Percentiles rank a stretch among this genome's conserved stretches.
Evolutionary conservation across 2,797 vertebrate genomes (phyloP).

Genomic region (Aselliscus stoliczkanus): DNA sequence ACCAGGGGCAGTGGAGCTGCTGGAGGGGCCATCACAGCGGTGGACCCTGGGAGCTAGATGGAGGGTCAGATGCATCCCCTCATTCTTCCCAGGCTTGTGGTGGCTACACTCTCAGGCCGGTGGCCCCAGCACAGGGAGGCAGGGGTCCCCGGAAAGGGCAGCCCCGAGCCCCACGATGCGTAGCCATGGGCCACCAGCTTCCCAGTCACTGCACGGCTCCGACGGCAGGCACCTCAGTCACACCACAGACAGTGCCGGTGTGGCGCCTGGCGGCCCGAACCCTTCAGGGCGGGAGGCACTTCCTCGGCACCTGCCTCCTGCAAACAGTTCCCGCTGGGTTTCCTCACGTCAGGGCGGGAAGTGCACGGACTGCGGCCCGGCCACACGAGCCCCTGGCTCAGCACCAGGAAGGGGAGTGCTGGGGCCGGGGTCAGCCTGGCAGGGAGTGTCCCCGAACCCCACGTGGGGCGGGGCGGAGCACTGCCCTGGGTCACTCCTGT

Average conservation of each 20-base stretch:
- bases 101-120: neutral
- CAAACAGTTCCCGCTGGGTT: neutral
- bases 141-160: neutral
- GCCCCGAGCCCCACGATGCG: neutral
- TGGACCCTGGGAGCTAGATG: neutral
- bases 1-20: neutral
- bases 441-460: neutral
- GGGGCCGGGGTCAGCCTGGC: neutral
- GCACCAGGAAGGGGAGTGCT: fast-evolving
- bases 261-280: fast-evolving
- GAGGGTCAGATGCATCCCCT: neutral
- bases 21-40: fast-evolving
- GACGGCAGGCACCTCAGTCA: neutral
- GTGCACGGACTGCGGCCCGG: fast-evolving
- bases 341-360: fast-evolving
- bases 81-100: neutral
- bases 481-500: too few relatives aligned
- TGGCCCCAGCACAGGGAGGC: neutral
- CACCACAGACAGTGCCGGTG: neutral
- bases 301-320: neutral
- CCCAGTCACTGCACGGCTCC: neutral
- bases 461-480: neutral
- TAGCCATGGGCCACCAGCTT: neutral
- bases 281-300: neutral
- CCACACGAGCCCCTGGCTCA: neutral